A percentile compares a stretch with the other conserved stretches of the same genome.
Evolutionary conservation across 1,140 invertebrate genomes (phyloP).

Genomic region (Drosophila truncata): DNA sequence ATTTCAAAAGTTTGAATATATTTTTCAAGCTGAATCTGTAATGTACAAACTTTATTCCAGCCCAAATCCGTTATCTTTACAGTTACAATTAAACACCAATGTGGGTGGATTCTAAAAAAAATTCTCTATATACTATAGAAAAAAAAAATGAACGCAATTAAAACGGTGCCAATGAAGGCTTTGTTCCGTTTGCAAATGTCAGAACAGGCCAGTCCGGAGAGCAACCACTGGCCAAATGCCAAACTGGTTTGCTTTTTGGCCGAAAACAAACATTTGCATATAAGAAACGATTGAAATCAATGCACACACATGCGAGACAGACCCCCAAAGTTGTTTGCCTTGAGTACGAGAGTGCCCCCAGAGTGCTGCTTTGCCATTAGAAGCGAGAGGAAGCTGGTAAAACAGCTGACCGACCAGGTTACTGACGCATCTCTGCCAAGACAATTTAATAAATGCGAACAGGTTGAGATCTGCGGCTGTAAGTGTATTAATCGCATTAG

Average conservation of each 20-base stretch:
- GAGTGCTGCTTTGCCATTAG: slow-evolving; percentile 26
- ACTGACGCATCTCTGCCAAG: slow-evolving; percentile 55
- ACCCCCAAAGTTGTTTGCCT: slow-evolving; percentile 58
- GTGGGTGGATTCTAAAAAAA: slow-evolving; percentile 26
- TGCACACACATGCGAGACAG: slow-evolving; percentile 37
- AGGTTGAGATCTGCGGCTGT: slow-evolving; percentile 21
- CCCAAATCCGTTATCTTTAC: slow-evolving; percentile 7
- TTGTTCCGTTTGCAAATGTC: slow-evolving; percentile 58
- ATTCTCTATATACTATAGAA: slow-evolving; percentile 16
- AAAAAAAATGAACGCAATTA: slow-evolving; percentile 34
- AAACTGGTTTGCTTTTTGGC: slow-evolving; percentile 52
- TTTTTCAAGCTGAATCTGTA: background rate
- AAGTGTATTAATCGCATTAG: slow-evolving; percentile 27
- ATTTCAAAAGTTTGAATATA: background rate
- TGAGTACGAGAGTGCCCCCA: slow-evolving; percentile 32
- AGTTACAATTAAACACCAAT: slow-evolving; percentile 8
- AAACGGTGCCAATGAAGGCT: slow-evolving; percentile 54
- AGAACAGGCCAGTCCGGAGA: slow-evolving; percentile 43
- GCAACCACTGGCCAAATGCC: slow-evolving; percentile 56
- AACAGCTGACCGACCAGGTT: slow-evolving; percentile 51
- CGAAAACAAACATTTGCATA: slow-evolving; percentile 60
- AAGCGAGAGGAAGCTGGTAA: slow-evolving; percentile 26
- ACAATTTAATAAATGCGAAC: slow-evolving; percentile 27
- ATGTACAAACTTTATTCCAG: background rate
- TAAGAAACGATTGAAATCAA: slow-evolving; percentile 59